Evolutionary conservation across 2,888 invertebrate genomes (phyloP), one percentile per base, ranked within the genome.

Genomic region (Cremastobaeus sp.): DNA sequence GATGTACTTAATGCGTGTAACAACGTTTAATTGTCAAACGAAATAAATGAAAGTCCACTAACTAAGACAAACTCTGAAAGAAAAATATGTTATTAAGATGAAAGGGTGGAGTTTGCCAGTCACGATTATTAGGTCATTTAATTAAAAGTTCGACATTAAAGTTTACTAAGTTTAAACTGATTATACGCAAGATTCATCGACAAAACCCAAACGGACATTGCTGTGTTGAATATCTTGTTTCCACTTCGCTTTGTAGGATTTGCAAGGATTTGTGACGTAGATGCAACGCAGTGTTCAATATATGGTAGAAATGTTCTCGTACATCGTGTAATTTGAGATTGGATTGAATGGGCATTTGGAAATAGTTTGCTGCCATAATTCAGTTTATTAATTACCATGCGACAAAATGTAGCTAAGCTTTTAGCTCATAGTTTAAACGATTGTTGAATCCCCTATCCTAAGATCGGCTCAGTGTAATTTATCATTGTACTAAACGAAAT

Each of bases 391-490:
- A 48, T 60, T 50, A 41, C 32, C 32, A 41, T 11, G 21, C 6
- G 41, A 50, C 41, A 50, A 41, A 50, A 45, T 28, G 37, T 37
- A 55, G 39, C 47, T 32, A 8, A 8, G 18, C 32, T 14, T 65
- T 62, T 47, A 37, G 37, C 39, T 45, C 54, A 54, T 47, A 65
- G 47, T 47, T 65, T 65, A 55, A 41, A 65, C 55, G 45, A 65
- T 57, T 48, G 41, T 55, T 50, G 20, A 57, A 66, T 66, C 50
- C 43, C 39, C 43, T 50, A 50, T 57, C 48, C 18, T 20, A 12
- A 30, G 18, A 55, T 39, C 45, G 48, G 55, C 55, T 37, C 32
- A 37, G n/a, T 28, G 59, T 52, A 50, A 57, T 68, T 68, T 59
- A 45, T 68, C 68, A 68, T 52, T 59, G 17, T 18, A 50, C 21